phyloP scores from a whole-genome alignment of 2,113 vertebrate species.

The Lepus timidus region DNA sequence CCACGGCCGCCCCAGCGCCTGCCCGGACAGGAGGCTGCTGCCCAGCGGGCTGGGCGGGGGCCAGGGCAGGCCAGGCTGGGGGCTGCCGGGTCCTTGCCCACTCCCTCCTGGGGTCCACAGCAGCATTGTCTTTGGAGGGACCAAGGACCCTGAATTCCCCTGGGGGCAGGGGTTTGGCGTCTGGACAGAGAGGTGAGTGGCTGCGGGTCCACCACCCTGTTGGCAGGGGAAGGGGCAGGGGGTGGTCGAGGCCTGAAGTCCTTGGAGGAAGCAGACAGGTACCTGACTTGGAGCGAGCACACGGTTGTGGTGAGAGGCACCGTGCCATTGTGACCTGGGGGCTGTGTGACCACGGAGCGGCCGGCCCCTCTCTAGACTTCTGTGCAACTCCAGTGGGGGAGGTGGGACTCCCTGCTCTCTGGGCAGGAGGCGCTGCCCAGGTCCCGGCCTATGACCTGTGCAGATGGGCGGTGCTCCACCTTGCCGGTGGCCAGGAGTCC shows the following conservation, averaged over 20 bases:
- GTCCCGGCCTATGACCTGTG: not conserved
- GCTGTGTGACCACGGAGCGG: not conserved
- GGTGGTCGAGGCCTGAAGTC: not conserved
- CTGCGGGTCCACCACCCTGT: not conserved
- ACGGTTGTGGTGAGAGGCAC: accelerated
- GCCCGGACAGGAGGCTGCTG: not conserved
- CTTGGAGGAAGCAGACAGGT: not conserved
- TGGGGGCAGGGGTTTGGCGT: slow-evolving; percentile 22
- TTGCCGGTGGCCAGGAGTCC: not conserved
- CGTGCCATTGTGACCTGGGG: accelerated
- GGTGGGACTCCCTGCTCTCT: not conserved
- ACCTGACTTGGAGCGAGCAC: not conserved
- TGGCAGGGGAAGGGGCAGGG: not conserved
- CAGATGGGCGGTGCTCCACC: not conserved
- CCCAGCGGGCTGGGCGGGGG: not conserved
- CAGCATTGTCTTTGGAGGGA: not conserved
- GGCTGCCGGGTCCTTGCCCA: not conserved
- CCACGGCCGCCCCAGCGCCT: not conserved
- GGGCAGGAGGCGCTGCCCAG: not conserved
- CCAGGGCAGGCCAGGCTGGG: not conserved
- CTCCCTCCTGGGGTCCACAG: not conserved
- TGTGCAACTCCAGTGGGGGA: accelerated
- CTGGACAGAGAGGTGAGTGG: slow-evolving; percentile 64
- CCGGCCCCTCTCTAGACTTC: not conserved
- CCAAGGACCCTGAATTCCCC: slow-evolving; percentile 3